These are phyloP conservation scores for Ferdinandea cuprea DNA, from an alignment of 2,888 invertebrate species.

Conservation along the genomic window DNA sequence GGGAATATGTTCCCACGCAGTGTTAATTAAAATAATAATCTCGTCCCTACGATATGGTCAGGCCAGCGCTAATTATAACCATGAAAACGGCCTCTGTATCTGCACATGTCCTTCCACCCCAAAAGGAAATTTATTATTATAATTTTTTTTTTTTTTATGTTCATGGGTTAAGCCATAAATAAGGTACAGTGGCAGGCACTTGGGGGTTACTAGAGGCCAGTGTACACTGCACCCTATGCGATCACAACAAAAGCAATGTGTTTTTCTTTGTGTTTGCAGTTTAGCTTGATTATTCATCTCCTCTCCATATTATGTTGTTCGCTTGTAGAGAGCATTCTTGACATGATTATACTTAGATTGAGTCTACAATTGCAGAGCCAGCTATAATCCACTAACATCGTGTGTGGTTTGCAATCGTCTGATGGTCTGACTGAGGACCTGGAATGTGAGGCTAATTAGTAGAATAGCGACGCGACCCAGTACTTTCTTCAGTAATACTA, in stretches of 20 bases:
- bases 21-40: conserved; percentile 53
- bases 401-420: conserved; percentile 7
- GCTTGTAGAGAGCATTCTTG: conserved; percentile 29
- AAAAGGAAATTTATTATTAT: not conserved
- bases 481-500: not conserved
- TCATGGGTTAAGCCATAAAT: conserved; percentile 41
- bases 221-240: conserved; percentile 8
- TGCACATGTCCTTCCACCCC: conserved; percentile 1
- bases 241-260: conserved; percentile 6
- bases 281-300: conserved; percentile 3
- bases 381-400: conserved; percentile 12
- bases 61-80: conserved; percentile 39
- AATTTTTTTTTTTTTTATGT: conserved; percentile 28
- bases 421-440: not conserved
- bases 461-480: conserved; percentile 1
- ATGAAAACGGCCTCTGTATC: conserved; percentile 15
- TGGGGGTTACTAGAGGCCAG: conserved; percentile 48
- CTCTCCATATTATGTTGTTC: conserved; percentile 1
- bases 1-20: conserved; percentile 20
- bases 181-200: conserved; percentile 49
- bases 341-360: conserved; percentile 39
- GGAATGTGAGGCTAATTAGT: conserved; percentile 36
- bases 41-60: not conserved
- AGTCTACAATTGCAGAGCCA: conserved; percentile 3
- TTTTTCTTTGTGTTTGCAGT: not conserved